Base-by-base conservation (phyloP, 2,888 invertebrate genomes). In the Bursaphelenchus okinawaensis region DNA sequence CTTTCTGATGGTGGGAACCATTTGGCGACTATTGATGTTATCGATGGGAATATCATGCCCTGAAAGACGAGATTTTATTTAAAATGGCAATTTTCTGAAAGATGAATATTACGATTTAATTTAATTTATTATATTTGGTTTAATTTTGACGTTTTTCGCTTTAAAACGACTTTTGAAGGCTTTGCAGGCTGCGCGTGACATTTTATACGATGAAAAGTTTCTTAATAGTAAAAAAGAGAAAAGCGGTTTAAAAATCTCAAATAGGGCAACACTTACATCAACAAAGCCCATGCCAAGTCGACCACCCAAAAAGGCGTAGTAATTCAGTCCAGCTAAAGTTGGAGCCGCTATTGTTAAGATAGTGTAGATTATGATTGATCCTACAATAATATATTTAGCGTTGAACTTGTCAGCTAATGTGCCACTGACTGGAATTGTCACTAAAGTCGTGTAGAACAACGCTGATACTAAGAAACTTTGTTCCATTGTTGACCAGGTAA, bases 1-100 rank as follows among this genome's bases (percentile, higher is more conserved):
- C 72, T 55, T 40, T 76, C 76, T 23, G 61, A 62, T 2, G 74
- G 70, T 1, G 77, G 68, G 27, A 72, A 76, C 76, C 76, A 76
- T 23, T 69, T 22, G 0, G 75, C 67, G 6, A 66, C 68, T 52
- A 78, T 62, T 2, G 72, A 68, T 1, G 65, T 65, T 50, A 78
- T 54, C 8, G 63, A 62, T 6, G 76, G 77, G 24, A 70, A 65
- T 19, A 72, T 62, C 61, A 72, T 71, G 16, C 73, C 73, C 67
- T 73, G 19, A 62, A 62, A 27, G 7, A 2, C 4, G n/a, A n/a
- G n/a, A n/a, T n/a, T n/a, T n/a, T n/a, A n/a, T n/a, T n/a, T n/a
- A n/a, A n/a, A n/a, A n/a, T n/a, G n/a, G n/a, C n/a, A n/a, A n/a
- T n/a, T n/a, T n/a, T n/a, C n/a, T n/a, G n/a, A n/a, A n/a, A n/a